Evolutionary conservation across 2,888 invertebrate species (phyloP), one percentile per base, ranked within the genome.

Genomic region (Trichopria drosophilae): DNA sequence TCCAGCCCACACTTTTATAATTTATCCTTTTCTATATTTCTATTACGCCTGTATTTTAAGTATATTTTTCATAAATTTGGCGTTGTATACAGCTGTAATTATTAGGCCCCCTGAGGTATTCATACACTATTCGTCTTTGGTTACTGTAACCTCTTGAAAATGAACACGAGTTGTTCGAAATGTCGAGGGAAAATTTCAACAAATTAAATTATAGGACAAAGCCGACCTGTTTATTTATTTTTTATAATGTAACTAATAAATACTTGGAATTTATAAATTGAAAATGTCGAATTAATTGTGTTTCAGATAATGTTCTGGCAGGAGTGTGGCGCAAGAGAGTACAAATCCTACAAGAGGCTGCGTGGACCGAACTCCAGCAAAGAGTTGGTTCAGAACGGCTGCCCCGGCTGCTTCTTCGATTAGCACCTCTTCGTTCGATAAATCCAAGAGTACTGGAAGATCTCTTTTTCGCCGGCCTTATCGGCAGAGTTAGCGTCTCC

Each of bases 401-500:
- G 51, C 81, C 83, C 23, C 82, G 84, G 26, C 77, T 88, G 28
- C 77, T 88, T 16, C 76, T 88, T 35, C 84, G 86, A 70, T 80
- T 94, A 52, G 84, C 88, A 1, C 84, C 86, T 4, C 76, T 90
- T 18, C 80, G 88, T 60, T 83, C 85, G 60, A 84, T 88, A 71
- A 84, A 87, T 48, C 86, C 88, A 2, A 78, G 85, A 10, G 82
- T 90, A 54, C 80, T 95, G 44, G 95, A 95, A 75, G 94, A 95
- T 69, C 81, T 95, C 45, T 95, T 95, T 80, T 95, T 96, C 71
- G 87, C 92, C 3, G 92, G 90, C 41, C 83, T 95, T 55, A 86
- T 94, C 37, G 95, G 94, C 4, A 90, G 89, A 74, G 90, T 97
- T 64, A 92, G 93, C 78, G 94, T 98, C 53, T 94, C 97, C 70